Conservation (phyloP, 2,797 vertebrate species). For the Tokudaia muenninki region DNA sequence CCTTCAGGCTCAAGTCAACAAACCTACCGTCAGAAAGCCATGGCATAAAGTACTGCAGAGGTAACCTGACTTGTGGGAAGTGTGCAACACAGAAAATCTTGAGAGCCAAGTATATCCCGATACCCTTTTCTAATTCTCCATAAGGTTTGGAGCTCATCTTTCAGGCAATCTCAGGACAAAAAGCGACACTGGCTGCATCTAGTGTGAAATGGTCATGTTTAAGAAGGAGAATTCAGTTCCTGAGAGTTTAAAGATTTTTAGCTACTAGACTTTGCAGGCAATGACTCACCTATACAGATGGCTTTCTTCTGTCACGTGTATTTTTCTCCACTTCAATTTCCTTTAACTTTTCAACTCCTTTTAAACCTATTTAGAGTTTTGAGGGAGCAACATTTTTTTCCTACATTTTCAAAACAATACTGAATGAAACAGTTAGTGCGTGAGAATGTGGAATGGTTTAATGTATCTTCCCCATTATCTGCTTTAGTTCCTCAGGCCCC, state of each 20-base stretch:
- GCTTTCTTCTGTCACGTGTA: neutral
- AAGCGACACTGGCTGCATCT: neutral
- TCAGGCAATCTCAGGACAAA: neutral
- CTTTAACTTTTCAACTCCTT: neutral
- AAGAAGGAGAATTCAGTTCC: neutral
- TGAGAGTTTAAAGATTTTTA: neutral
- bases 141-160: neutral
- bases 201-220: neutral
- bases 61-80: neutral
- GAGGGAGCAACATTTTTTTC: neutral
- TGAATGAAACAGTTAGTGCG: neutral
- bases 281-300: neutral
- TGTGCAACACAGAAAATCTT: neutral
- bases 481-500: neutral
- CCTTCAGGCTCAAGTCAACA: neutral
- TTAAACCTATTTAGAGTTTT: neutral
- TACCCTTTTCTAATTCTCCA: neutral
- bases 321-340: slow-evolving; percentile 6
- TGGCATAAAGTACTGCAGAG: neutral
- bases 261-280: neutral
- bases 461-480: neutral
- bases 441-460: neutral
- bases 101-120: neutral
- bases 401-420: no score
- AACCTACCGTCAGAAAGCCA: neutral